Base-by-base conservation (phyloP, 2,113 vertebrate genomes). In the Rousettus leschenaultii region DNA sequence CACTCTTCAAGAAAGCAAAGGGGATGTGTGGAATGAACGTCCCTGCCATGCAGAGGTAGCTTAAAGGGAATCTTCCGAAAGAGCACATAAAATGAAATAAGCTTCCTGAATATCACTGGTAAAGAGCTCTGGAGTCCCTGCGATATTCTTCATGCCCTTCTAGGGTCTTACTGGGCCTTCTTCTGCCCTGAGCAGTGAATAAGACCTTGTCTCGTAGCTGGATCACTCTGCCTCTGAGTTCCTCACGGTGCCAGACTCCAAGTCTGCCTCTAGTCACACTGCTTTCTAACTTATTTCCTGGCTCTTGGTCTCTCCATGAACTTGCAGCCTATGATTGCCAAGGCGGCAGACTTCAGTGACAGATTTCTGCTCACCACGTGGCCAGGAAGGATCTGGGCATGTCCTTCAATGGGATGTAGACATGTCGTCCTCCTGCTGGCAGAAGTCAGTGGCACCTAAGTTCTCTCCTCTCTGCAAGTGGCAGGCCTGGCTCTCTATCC, bases 351-450 rank as follows among this genome's bases (percentile, higher is more conserved):
- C 93, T 98, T 97, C 79, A 65, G 93, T 68, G 93, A 96, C 97
- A 98, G 97, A 97, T 97, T 97, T 97, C 83, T 96, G 89, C 96
- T 96, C 97, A 94, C 97, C 97, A 97, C 59, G 91, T 97, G 95
- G 95, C 93, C 96, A 87, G 89, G 96, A 95, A 97, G 71, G 91
- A 97, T 98, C 96, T 97, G 97, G 97, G 97, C 97, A 94, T 97
- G 97, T 95, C 97, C 96, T 97, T 98, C 97, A 89, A 84, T 95
- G 91, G 93, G 83, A 84, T 96, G 66, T 68, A 97, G 96, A 91
- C 89, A 96, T 90, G 84, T 59, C 8, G 6, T 96, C 91, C 92
- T 96, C 92, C 70, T 21, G 38, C 97, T 97, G 93, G 95, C 96
- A 98, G 68, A 80, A 97, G 84, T 84, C 83, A 84, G 66, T 51